A percentile compares a stretch with the other conserved stretches of the same genome.
Evolutionary conservation across 2,888 invertebrate genomes (phyloP).

Genomic region (Eupithecia centaureata): DNA sequence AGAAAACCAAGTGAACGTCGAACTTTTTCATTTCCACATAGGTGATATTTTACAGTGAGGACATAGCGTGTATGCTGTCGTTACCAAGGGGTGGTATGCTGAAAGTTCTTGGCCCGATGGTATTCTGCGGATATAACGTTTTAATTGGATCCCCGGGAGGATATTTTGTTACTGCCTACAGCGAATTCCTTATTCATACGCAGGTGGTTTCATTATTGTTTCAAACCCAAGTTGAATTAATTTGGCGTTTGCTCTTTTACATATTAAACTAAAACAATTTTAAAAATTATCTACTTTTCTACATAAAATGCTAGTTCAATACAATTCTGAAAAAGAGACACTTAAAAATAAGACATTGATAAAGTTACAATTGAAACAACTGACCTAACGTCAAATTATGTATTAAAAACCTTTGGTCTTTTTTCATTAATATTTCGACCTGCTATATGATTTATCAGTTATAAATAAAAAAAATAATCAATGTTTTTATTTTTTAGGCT

Average conservation of each 20-base stretch:
- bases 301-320: not conserved
- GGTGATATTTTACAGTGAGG: not conserved
- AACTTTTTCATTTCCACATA: not conserved
- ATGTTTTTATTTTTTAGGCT: no score
- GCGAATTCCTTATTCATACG: conserved; percentile 48
- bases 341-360: no score
- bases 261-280: not conserved
- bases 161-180: conserved; percentile 78
- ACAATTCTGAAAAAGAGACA: no score
- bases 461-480: no score
- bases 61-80: conserved; percentile 7
- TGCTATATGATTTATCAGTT: not conserved
- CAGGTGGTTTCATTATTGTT: conserved; percentile 40
- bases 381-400: no score
- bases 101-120: conserved; percentile 73
- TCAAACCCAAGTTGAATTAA: conserved; percentile 33
- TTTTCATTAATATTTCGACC: not conserved
- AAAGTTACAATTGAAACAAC: no score
- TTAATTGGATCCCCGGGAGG: conserved; percentile 79
- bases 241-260: conserved; percentile 13
- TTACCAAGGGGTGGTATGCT: conserved; percentile 55
- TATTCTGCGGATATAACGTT: conserved; percentile 80
- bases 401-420: no score
- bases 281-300: not conserved
- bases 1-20: not conserved